phyloP scores from a whole-genome alignment of 1,140 invertebrate species.

The Bombus waltoni region DNA sequence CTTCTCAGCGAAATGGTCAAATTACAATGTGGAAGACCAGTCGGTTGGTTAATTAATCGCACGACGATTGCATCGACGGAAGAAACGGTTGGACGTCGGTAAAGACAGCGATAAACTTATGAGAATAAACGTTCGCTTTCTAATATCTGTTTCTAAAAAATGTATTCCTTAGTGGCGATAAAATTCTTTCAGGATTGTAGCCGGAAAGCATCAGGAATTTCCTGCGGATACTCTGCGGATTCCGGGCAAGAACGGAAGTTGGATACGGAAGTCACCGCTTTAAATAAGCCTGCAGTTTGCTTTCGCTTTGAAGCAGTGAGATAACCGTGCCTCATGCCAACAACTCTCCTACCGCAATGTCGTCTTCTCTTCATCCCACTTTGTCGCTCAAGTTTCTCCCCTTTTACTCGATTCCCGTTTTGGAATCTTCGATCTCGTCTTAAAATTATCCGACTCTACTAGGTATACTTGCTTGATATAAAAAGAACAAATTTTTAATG shows the following conservation, averaged over 20 bases:
- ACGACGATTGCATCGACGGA: background rate
- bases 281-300: slow-evolving; percentile 51
- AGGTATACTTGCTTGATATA: background rate
- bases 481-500: background rate
- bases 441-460: too few relatives aligned
- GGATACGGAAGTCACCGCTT: slow-evolving; percentile 34
- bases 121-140: background rate
- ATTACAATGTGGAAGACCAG: background rate
- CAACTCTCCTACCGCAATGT: background rate
- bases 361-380: too few relatives aligned
- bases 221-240: slow-evolving; percentile 19
- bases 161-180: background rate
- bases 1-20: background rate
- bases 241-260: slow-evolving; percentile 11
- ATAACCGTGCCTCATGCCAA: slow-evolving; percentile 16
- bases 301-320: slow-evolving; percentile 4
- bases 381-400: background rate
- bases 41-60: slow-evolving; percentile 27
- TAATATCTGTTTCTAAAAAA: background rate
- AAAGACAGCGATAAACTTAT: background rate
- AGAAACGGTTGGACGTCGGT: background rate
- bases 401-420: background rate
- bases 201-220: slow-evolving; percentile 27
- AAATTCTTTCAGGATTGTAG: background rate
- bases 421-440: too few relatives aligned